Evolutionary conservation across 2,797 vertebrate species (phyloP).

Genomic region (Artibeus lituratus): DNA sequence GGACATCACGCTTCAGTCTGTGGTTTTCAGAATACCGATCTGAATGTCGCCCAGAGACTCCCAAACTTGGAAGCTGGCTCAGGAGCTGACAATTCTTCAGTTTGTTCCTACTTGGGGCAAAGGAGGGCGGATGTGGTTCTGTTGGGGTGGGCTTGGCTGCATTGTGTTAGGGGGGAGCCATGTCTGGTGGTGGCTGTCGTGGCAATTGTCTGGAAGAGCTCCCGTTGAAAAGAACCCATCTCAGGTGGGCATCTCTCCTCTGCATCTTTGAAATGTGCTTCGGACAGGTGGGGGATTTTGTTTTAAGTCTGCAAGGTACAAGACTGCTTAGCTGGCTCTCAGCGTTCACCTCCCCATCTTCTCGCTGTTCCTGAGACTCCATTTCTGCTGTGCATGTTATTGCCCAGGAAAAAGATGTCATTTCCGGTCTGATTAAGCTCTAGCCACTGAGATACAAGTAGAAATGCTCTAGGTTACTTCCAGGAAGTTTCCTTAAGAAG

Average conservation of each 20-base stretch:
- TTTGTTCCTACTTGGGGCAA: not conserved
- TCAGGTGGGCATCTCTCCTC: not conserved
- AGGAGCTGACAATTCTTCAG: not conserved
- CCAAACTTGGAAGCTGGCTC: not conserved
- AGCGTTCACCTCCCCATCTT: not conserved
- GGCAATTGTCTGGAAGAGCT: not conserved
- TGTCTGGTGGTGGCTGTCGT: not conserved
- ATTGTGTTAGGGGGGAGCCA: not conserved
- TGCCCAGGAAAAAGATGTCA: not conserved
- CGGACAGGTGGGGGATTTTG: not conserved
- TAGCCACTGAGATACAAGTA: not conserved
- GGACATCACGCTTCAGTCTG: not conserved
- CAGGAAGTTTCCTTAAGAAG: not conserved
- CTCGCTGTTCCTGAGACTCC: not conserved
- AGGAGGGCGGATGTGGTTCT: not conserved
- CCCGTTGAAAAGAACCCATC: not conserved
- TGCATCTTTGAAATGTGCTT: not conserved
- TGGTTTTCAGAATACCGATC: not conserved
- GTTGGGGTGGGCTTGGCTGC: not conserved
- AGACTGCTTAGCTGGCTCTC: not conserved
- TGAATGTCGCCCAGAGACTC: not conserved
- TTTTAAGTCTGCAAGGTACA: not conserved
- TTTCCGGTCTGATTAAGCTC: not conserved
- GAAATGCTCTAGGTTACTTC: not conserved
- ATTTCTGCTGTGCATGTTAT: not conserved